A percentile compares a stretch with the other conserved stretches of the same genome.
Conservation (phyloP, 2,113 vertebrate genomes). For the Proterorhinus semilunaris region DNA sequence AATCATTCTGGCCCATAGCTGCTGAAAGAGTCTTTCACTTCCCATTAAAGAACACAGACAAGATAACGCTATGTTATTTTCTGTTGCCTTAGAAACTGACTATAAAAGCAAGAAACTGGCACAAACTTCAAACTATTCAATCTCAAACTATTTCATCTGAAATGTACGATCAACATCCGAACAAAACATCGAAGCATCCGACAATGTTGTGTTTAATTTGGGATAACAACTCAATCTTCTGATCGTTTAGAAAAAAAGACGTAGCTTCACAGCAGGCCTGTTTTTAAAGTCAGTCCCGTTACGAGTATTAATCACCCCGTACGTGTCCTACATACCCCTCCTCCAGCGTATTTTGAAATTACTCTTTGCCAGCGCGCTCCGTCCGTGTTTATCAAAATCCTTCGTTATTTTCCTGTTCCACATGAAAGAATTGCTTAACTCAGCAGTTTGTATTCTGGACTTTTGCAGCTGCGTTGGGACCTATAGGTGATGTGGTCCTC, state of each 20-base stretch:
- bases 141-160: not conserved
- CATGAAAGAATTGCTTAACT: constrained; percentile 24
- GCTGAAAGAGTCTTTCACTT: not conserved
- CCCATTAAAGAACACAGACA: not conserved
- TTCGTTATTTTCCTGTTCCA: constrained; percentile 19
- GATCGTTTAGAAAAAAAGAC: not conserved
- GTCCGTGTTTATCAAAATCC: constrained; percentile 5
- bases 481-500: constrained; percentile 21
- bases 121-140: not conserved
- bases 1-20: not conserved
- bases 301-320: constrained; percentile 15
- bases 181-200: not conserved
- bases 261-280: not conserved
- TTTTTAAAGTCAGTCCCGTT: constrained; percentile 20
- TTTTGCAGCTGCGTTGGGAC: constrained; percentile 35
- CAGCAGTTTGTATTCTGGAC: constrained; percentile 36
- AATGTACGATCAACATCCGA: not conserved
- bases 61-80: not conserved
- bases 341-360: constrained; percentile 14
- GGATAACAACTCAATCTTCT: not conserved
- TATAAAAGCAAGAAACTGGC: not conserved
- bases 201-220: not conserved
- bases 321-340: constrained; percentile 15
- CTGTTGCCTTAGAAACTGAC: not conserved
- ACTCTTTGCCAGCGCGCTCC: constrained; percentile 14